These are phyloP conservation scores for Colletes collaris DNA, from an alignment of 2,888 invertebrate species.

Conservation along the genomic window DNA sequence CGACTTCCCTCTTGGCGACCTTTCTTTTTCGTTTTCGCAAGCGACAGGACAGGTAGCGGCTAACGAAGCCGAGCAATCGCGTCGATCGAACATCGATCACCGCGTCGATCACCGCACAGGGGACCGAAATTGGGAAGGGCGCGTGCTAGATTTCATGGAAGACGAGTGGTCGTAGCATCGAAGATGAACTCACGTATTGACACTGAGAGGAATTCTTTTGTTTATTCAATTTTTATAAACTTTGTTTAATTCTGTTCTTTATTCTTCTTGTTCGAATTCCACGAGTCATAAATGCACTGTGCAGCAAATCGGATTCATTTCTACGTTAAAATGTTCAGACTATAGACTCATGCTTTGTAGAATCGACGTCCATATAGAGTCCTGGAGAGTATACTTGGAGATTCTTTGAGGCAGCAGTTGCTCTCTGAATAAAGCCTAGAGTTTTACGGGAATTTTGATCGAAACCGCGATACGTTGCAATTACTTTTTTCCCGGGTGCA, in stretches of 20 bases:
- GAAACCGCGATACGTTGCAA: conserved; percentile 45
- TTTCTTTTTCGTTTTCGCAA: conserved; percentile 36
- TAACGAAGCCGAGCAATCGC: conserved; percentile 42
- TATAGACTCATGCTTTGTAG: too few species aligned
- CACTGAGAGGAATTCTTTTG: too few species aligned
- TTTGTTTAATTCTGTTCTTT: too few species aligned
- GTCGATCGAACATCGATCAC: conserved; percentile 36
- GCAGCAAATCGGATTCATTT: too few species aligned
- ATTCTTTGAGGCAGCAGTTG: too few species aligned
- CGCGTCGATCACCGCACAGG: conserved; percentile 32
- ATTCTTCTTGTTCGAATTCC: too few species aligned
- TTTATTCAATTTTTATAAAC: too few species aligned
- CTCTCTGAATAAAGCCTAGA: too few species aligned
- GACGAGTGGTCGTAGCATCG: not conserved
- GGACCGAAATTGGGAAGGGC: conserved; percentile 45
- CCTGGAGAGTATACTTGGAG: too few species aligned
- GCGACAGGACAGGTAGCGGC: conserved; percentile 37
- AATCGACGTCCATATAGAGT: too few species aligned
- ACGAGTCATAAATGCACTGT: too few species aligned
- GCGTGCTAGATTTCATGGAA: conserved; percentile 4
- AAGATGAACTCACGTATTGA: not conserved
- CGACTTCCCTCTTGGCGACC: conserved; percentile 28
- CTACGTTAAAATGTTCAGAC: too few species aligned
- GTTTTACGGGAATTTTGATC: conserved; percentile 26
- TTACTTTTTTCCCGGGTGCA: conserved; percentile 31